Conservation (phyloP, 2,888 invertebrate species). For the Cheilosia soror region DNA sequence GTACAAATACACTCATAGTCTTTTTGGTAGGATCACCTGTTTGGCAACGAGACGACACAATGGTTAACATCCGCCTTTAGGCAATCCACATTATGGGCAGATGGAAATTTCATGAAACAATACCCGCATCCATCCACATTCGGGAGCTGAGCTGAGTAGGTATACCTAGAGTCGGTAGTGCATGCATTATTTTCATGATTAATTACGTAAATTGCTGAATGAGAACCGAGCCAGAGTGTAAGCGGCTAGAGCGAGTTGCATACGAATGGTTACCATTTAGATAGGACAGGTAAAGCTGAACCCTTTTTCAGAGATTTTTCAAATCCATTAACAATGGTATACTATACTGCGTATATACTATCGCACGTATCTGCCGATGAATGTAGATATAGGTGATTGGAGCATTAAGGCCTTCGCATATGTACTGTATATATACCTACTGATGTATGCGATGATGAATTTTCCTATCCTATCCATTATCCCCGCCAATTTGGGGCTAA, state of each 20-base stretch:
- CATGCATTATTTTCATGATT: conserved; percentile 66
- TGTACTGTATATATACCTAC: too few species aligned
- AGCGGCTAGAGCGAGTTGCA: neutral
- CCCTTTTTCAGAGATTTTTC: conserved; percentile 60
- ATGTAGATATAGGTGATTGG: neutral
- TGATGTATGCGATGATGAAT: conserved; percentile 45
- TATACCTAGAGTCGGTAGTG: conserved; percentile 12
- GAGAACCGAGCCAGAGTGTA: conserved; percentile 15
- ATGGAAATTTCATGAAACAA: conserved; percentile 31
- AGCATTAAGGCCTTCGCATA: neutral
- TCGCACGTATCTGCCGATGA: neutral
- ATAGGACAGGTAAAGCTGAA: conserved; percentile 49
- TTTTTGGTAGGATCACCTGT: conserved; percentile 38
- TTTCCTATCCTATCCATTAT: conserved; percentile 53
- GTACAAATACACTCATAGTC: neutral
- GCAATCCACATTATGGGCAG: conserved; percentile 1
- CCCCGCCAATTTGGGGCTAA: conserved; percentile 61
- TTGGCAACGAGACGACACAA: conserved; percentile 18
- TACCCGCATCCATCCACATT: neutral
- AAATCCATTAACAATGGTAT: conserved; percentile 68
- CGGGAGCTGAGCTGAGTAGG: neutral
- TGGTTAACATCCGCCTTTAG: conserved; percentile 54
- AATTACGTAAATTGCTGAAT: conserved; percentile 64
- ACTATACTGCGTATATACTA: conserved; percentile 37
- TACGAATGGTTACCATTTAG: neutral